Evolutionary conservation across 2,888 invertebrate species (phyloP).

Genomic region (Athripsodes cinereus): DNA sequence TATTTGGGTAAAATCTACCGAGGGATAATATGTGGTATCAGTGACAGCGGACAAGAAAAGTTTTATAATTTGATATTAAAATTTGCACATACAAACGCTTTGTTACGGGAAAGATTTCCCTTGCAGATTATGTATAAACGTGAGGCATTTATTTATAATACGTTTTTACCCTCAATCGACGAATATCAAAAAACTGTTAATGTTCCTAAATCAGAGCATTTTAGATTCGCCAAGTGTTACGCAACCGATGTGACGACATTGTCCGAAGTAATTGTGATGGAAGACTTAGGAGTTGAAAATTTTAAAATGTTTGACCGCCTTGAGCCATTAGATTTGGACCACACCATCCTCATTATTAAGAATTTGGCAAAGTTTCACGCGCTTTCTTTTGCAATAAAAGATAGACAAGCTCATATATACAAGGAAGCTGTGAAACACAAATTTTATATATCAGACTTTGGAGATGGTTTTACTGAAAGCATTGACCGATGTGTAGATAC

Average conservation of each 20-base stretch:
- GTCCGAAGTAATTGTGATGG: constrained; percentile 26
- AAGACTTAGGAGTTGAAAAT: constrained; percentile 24
- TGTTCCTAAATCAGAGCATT: neutral
- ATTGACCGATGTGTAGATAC: neutral
- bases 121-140: constrained; percentile 3
- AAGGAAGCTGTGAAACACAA: neutral
- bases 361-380: constrained; percentile 29
- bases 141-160: constrained; percentile 14
- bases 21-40: neutral
- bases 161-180: constrained; percentile 9
- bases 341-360: constrained; percentile 23
- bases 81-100: neutral
- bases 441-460: neutral
- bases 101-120: constrained; percentile 3
- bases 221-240: constrained; percentile 8
- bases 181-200: constrained; percentile 6
- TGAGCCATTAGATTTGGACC: constrained; percentile 19
- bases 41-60: neutral
- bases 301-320: constrained; percentile 24
- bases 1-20: constrained; percentile 5
- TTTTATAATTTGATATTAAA: neutral
- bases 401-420: constrained; percentile 23
- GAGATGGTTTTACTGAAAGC: neutral
- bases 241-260: neutral
- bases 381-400: constrained; percentile 28